Evolutionary conservation across 2,113 vertebrate genomes (phyloP).

Genomic region (Colossoma macropomum): DNA sequence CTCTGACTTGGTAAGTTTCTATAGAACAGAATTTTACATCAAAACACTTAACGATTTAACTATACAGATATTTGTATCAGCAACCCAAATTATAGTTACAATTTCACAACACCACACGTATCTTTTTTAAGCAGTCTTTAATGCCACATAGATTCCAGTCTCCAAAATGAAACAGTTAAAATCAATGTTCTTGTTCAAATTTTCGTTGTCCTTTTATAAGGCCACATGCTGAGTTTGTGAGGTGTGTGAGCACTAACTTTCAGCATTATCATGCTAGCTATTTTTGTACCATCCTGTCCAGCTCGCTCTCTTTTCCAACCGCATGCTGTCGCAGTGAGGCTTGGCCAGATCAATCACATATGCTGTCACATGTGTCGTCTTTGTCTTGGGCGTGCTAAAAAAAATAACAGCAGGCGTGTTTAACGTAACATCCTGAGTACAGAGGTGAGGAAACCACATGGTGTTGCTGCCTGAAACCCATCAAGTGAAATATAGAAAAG

Average conservation of each 20-base stretch:
- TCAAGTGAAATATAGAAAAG: not conserved
- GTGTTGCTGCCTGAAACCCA: not conserved
- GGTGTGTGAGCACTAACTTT: not conserved
- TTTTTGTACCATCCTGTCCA: not conserved
- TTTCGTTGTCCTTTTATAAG: not conserved
- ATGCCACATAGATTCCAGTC: no score
- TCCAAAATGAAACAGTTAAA: no score
- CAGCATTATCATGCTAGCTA: not conserved
- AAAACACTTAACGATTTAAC: no score
- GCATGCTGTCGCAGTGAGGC: not conserved
- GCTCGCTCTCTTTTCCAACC: constrained; percentile 25
- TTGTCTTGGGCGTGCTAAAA: not conserved
- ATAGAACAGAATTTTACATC: no score
- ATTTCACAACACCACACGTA: no score
- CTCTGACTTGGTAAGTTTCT: no score
- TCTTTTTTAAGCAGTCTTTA: no score
- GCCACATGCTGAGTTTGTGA: not conserved
- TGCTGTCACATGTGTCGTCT: not conserved
- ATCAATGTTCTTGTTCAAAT: not conserved
- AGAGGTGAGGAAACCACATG: not conserved
- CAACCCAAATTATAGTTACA: no score
- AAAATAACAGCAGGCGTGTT: constrained; percentile 10
- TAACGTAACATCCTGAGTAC: constrained; percentile 17
- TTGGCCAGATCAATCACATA: not conserved
- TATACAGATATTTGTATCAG: no score